Evolutionary conservation across 2,797 vertebrate genomes (phyloP), one percentile per base, ranked within the genome.

Genomic region (Pseudotriccus pelzelni): DNA sequence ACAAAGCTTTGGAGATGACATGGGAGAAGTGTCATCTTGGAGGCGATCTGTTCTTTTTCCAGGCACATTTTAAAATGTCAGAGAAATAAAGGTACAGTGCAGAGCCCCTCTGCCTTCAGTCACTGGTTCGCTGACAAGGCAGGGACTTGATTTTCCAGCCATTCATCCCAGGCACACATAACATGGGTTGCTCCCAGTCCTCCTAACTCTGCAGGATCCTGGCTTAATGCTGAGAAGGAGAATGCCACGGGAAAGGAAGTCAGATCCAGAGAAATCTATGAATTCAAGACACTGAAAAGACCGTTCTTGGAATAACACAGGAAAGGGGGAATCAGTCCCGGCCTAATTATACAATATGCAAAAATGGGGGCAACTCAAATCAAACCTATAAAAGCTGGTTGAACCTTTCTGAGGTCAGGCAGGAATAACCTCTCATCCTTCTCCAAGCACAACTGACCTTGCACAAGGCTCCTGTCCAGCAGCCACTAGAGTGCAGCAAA

Each of bases 401-500:
- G 52, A 69, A 32, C 7, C 16, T 58, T 41, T 23, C 21, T 27
- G 43, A 59, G 21, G 27, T 25, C 44, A 20, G 37, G 7, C 1
- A n/a, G 20, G 46, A 62, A 16, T 2, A 17, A 36, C 7, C 10
- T n/a, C 23, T 8, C n/a, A 25, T 39, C 32, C 50, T 55, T 30
- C 10, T 2, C 34, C 3, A 7, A 56, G 32, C 23, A 12, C 37
- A 49, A 23, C 21, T 32, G 55, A 20, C n/a, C 28, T 14, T 0
- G 1, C 27, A 14, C 37, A 27, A 11, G 10, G 30, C 32, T 59
- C 46, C 14, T 16, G 12, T 1, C 17, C 28, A 66, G 14, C 2
- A 47, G 43, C 91, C 91, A 44, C 91, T 32, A 68, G 95, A 89
- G 93, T 0, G 77, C 89, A 93, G 89, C 86, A 84, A 59, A 36